phyloP scores from a whole-genome alignment of 2,888 invertebrate genomes.

The Crematogaster levior region DNA sequence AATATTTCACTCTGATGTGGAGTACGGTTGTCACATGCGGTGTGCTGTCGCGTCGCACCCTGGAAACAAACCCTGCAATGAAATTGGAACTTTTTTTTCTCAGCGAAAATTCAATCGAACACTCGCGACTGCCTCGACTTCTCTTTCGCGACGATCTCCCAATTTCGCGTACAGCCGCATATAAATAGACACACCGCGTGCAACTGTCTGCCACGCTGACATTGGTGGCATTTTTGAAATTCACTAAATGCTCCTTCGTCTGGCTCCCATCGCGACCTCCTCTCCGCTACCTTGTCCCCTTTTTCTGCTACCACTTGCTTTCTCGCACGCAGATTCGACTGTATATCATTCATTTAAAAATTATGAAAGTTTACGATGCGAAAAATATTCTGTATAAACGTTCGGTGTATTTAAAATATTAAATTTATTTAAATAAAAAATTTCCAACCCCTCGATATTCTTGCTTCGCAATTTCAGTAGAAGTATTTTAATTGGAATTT shows the following conservation, averaged over 20 bases:
- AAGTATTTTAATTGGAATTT: no score
- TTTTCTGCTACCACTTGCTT: conserved; percentile 20
- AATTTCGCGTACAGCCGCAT: conserved; percentile 48
- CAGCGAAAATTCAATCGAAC: conserved; percentile 10
- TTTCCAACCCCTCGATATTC: no score
- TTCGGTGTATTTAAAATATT: not conserved
- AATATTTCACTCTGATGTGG: conserved; percentile 32
- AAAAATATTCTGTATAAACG: not conserved
- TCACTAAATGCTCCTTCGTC: conserved; percentile 72
- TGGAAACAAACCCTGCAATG: not conserved
- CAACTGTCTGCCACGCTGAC: conserved; percentile 65
- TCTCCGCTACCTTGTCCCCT: conserved; percentile 12
- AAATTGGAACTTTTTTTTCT: conserved; percentile 9
- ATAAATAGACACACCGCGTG: conserved; percentile 67
- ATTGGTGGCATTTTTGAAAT: conserved; percentile 79
- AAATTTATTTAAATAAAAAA: no score
- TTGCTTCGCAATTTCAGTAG: not conserved
- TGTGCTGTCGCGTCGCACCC: not conserved
- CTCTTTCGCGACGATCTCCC: conserved; percentile 38
- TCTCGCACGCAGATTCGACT: not conserved
- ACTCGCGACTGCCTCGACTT: not conserved
- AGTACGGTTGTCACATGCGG: not conserved
- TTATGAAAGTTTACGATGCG: not conserved
- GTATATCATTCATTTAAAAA: not conserved
- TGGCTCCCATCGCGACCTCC: conserved; percentile 47